These are phyloP conservation scores for Brenthis hecate DNA, from an alignment of 2,888 invertebrate species.

Conservation along the genomic window DNA sequence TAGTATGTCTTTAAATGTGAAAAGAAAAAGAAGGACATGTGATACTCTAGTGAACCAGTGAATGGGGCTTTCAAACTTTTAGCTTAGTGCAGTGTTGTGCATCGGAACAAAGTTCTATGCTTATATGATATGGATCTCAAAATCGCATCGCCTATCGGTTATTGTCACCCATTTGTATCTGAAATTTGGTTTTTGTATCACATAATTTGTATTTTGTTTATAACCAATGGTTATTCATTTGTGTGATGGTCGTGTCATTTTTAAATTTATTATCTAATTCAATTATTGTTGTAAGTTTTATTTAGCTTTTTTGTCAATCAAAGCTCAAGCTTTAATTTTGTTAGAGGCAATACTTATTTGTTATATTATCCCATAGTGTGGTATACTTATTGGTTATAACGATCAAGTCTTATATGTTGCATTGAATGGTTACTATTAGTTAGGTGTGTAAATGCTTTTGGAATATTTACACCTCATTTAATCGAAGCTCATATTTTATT, in stretches of 20 bases:
- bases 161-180: slow-evolving; percentile 30
- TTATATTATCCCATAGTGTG: neutral
- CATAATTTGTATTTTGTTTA: slow-evolving; percentile 2
- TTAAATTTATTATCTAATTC: neutral
- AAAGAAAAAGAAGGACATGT: slow-evolving; percentile 80
- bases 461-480: slow-evolving; percentile 51
- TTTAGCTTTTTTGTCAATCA: neutral
- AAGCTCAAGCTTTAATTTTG: no score
- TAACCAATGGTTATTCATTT: slow-evolving; percentile 8
- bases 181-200: slow-evolving; percentile 49
- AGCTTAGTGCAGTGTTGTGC: slow-evolving; percentile 68
- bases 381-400: slow-evolving; percentile 24
- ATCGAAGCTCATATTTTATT: slow-evolving; percentile 55
- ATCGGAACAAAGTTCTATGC: slow-evolving; percentile 66
- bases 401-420: slow-evolving; percentile 55
- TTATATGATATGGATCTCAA: slow-evolving; percentile 66
- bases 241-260: neutral
- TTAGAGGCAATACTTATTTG: neutral
- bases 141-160: slow-evolving; percentile 44
- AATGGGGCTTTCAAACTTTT: slow-evolving; percentile 63
- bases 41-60: slow-evolving; percentile 77
- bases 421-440: slow-evolving; percentile 63
- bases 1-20: slow-evolving; percentile 76
- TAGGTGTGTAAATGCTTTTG: slow-evolving; percentile 55
- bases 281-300: neutral